Conservation (phyloP, 2,888 invertebrate species). For the Hypomecis atomaria region DNA sequence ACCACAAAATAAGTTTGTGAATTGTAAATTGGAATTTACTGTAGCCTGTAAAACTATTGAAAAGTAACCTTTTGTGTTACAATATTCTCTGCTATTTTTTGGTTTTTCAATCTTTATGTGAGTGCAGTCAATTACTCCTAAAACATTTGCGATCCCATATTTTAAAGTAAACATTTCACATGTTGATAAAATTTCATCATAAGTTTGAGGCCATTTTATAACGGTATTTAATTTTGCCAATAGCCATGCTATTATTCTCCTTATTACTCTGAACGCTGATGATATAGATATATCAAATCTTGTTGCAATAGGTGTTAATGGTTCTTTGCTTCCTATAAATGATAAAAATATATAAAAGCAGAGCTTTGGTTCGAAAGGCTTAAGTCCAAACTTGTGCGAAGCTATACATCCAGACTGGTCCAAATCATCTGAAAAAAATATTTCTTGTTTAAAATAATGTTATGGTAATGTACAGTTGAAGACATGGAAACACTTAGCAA, state of each 20-base stretch:
- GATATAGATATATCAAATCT: conserved; percentile 71
- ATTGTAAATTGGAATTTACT: conserved; percentile 61
- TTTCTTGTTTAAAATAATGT: background rate
- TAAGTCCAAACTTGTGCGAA: conserved; percentile 66
- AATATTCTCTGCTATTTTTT: conserved; percentile 64
- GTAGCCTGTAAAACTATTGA: conserved; percentile 67
- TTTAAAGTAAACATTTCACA: conserved; percentile 60
- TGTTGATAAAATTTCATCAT: conserved; percentile 54
- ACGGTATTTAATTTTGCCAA: conserved; percentile 65
- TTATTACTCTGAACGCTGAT: conserved; percentile 67
- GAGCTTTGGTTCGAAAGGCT: conserved; percentile 66
- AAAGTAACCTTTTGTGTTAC: conserved; percentile 66
- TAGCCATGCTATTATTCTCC: conserved; percentile 68
- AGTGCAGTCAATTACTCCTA: conserved; percentile 66
- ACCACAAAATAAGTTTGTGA: conserved; percentile 69
- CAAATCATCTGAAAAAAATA: conserved; percentile 65
- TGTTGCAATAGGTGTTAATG: conserved; percentile 66
- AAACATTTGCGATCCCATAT: conserved; percentile 62
- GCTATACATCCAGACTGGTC: conserved; percentile 68
- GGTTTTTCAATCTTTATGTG: conserved; percentile 70
- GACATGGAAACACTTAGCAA: background rate
- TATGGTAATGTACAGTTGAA: no score
- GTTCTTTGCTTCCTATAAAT: conserved; percentile 65
- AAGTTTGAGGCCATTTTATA: conserved; percentile 65
- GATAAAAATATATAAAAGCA: conserved; percentile 70